Evolutionary conservation across 2,888 invertebrate species (phyloP), one percentile per base, ranked within the genome.

Genomic region (Anodontia alba): DNA sequence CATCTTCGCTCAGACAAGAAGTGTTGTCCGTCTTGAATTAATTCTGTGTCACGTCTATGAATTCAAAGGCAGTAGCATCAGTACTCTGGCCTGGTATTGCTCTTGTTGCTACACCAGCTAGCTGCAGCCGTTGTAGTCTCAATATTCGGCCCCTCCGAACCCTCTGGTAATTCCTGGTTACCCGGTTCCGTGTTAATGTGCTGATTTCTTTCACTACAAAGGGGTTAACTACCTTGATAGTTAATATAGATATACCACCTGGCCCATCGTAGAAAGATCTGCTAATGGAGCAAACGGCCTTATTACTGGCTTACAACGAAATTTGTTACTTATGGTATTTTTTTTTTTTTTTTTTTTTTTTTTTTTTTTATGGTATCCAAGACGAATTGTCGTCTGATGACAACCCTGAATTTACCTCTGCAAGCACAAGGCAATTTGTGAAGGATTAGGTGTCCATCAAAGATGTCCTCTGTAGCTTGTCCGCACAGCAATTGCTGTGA

Each of bases 171-270:
- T 5, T 5, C 7, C 49, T 10, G 49, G 5, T 17, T 10, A 49
- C 49, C 49, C 7, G 3, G 5, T 49, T 49, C 49, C 5, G 20
- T 49, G 49, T 49, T 3, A 42, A 69, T 49, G 15, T 76, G 84
- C 8, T 54, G 68, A n/a, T 85, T 83, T 66, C 66, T 84, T 81
- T 72, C 54, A 46, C 29, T 81, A 81, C 78, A 76, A 74, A 68
- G 86, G 87, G 17, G 7, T 3, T 26, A 72, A 74, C 51, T 87
- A 86, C 76, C 73, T 88, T 1, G 83, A 88, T 17, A 71, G 84
- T 0, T 87, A 85, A 5, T 86, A 88, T 57, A 66, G 87, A 49
- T 89, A 86, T 67, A 79, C 80, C 15, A 88, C 86, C 80, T 87
- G 87, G 88, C 84, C 84, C 1, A 87, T 86, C 23, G 68, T 89